Base-by-base conservation (phyloP, 2,888 invertebrate genomes). In the Maniola hyperantus region DNA sequence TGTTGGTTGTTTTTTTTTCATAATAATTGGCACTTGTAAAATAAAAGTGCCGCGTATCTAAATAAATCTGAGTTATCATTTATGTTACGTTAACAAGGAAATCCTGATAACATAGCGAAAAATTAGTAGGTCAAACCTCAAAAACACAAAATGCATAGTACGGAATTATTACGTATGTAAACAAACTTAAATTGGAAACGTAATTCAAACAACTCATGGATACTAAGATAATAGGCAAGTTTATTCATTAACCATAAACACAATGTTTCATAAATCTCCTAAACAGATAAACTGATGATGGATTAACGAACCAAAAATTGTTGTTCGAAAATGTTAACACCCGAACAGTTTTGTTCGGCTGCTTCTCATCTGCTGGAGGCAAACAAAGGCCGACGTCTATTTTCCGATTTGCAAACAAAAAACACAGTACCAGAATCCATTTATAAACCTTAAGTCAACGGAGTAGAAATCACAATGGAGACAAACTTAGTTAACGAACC, bases 301-400 rank as follows among this genome's bases (percentile, higher is more conserved):
- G 83, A 84, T 83, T 82, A 83, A 84, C 77, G 77, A 79, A 78
- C 74, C 73, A 74, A 74, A 77, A 76, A 73, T 72, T 72, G 69
- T 71, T 72, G 71, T 73, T 75, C 67, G 82, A 81, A 81, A 82
- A 80, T 75, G 79, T 81, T 79, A 81, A 83, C 80, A 78, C 78
- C 78, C 79, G 74, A 80, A 75, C 74, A 73, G 79, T 80, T 82
- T 82, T 76, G 74, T 80, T 80, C 85, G 83, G 85, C 85, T 89
- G 88, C 82, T 79, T 79, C 82, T 76, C 80, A 85, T 90, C 89
- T 83, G 82, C 87, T 88, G 83, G 82, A 78, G 76, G 76, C 80
- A 84, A 88, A 77, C 77, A 79, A 73, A 74, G 73, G 85, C 84
- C 83, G 76, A 74, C 77, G 75, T 74, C 73, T 79, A 74, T 72